Evolutionary conservation across 1,140 invertebrate genomes (phyloP), one percentile per base, ranked within the genome.

Genomic region (Leptopilina boulardi): DNA sequence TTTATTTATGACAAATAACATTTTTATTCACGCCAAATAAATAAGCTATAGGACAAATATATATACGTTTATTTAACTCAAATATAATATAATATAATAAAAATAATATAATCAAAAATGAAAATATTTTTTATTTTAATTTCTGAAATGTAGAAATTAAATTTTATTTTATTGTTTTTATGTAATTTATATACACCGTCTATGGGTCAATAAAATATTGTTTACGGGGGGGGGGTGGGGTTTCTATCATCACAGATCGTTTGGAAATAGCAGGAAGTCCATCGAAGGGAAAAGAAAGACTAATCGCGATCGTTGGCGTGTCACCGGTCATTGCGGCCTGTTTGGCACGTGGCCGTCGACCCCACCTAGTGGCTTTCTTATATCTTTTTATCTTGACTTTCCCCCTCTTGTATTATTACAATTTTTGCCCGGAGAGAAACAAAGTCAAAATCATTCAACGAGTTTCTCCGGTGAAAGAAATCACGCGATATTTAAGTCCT

Each of bases 401-500:
- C 23, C 2, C 56, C 19, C 56, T 26, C 56, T 66, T 23, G 23
- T 30, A 23, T 34, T 26, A 66, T 66, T 30, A 34, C 59, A 30
- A 66, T 66, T 66, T 66, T 66, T 30, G 1, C 59, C 26, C 23
- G 3, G n/a, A n/a, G 5, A 38, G 51, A 30, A 66, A 30, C 23
- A 30, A 66, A 66, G 59, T 66, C 59, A 23, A 66, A 23, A 66
- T 66, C 59, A 66, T 66, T 66, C 59, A 38, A 66, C 26, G 59
- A 66, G 26, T 30, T 23, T 66, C 59, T 66, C 11, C 19, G 19
- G 10, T 15, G 3, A 11, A 34, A 66, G 26, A 66, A 66, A 66
- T 66, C 59, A 30, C 59, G 59, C 59, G 10, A 66, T 26, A 23
- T 10, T 15, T 5, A 19, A 21, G 19, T 56, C 21, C 10, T 26